A percentile compares a stretch with the other conserved stretches of the same genome.
These are phyloP conservation scores for Semnornis frantzii DNA, from an alignment of 2,113 vertebrate genomes.

Conservation along the genomic window DNA sequence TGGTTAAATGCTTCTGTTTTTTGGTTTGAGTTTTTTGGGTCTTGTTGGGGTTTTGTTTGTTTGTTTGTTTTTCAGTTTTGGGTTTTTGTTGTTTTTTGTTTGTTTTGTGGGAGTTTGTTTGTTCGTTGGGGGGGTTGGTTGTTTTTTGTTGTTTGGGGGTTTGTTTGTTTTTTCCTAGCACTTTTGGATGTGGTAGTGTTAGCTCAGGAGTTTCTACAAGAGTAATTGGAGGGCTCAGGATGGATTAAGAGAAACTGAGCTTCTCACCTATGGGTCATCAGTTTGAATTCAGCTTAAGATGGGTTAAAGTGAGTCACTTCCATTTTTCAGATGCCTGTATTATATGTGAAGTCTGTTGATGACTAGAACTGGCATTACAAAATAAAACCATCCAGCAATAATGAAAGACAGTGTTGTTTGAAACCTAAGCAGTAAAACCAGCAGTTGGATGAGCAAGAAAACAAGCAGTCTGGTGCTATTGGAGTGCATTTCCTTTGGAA, in stretches of 20 bases:
- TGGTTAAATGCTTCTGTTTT: neutral
- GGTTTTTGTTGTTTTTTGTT: no score
- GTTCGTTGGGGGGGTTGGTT: no score
- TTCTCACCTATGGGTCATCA: neutral
- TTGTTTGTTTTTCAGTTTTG: no score
- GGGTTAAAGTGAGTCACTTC: neutral
- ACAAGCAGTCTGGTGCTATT: neutral
- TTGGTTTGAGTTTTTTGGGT: neutral
- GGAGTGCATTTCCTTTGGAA: slow-evolving; percentile 31
- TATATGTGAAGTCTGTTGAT: neutral
- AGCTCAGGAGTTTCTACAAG: neutral
- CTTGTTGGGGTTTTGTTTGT: no score
- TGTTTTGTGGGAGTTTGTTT: no score
- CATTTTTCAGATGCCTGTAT: neutral
- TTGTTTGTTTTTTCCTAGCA: neutral
- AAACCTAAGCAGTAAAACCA: neutral
- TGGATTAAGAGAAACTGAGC: neutral
- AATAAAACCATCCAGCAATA: neutral
- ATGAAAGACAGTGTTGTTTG: slow-evolving; percentile 22
- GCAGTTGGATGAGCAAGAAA: slow-evolving; percentile 18
- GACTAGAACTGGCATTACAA: neutral
- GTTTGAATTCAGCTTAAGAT: neutral
- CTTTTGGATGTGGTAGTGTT: neutral
- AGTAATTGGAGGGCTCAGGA: neutral
- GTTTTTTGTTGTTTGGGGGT: no score